phyloP scores from a whole-genome alignment of 2,113 vertebrate species.

The Acrocephalus arundinaceus region DNA sequence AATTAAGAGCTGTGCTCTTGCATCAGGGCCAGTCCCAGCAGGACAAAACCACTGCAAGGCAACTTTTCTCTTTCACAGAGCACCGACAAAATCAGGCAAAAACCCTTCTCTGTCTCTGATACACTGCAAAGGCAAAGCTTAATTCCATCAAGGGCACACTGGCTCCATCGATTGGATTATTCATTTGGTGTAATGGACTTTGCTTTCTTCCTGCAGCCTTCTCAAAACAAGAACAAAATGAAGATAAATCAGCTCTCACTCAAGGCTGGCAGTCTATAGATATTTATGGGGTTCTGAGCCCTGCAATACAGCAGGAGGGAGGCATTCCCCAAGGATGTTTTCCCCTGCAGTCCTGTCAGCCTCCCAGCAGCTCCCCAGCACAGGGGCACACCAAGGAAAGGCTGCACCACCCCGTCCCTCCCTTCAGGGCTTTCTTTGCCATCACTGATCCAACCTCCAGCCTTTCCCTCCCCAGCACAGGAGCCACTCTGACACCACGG shows the following conservation, averaged over 20 bases:
- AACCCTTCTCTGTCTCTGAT: not conserved
- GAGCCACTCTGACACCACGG: not conserved
- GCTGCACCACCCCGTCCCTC: not conserved
- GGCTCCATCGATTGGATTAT: slow-evolving; percentile 62
- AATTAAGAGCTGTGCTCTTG: not conserved
- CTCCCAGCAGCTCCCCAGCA: not conserved
- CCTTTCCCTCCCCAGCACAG: not conserved
- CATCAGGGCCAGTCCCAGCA: not conserved
- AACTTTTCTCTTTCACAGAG: not conserved
- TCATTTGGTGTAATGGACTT: slow-evolving; percentile 59
- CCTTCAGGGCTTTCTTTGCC: not conserved
- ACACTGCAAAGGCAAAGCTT: slow-evolving; percentile 36
- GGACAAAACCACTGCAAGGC: not conserved
- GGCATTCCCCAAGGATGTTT: not conserved
- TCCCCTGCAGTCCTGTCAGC: not conserved
- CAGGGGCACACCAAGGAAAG: not conserved
- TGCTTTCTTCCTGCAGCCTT: slow-evolving; percentile 50
- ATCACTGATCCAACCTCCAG: not conserved
- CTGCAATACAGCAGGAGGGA: not conserved
- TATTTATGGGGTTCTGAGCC: slow-evolving; percentile 25
- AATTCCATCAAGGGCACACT: slow-evolving; percentile 61
- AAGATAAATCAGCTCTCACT: slow-evolving; percentile 54
- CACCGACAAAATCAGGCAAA: not conserved
- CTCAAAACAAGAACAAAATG: slow-evolving; percentile 38
- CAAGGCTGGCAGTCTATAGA: not conserved